Percentiles rank a stretch among this genome's conserved stretches.
These are phyloP conservation scores for Macquaria ambigua DNA, from an alignment of 2,113 vertebrate species.

Conservation along the genomic window DNA sequence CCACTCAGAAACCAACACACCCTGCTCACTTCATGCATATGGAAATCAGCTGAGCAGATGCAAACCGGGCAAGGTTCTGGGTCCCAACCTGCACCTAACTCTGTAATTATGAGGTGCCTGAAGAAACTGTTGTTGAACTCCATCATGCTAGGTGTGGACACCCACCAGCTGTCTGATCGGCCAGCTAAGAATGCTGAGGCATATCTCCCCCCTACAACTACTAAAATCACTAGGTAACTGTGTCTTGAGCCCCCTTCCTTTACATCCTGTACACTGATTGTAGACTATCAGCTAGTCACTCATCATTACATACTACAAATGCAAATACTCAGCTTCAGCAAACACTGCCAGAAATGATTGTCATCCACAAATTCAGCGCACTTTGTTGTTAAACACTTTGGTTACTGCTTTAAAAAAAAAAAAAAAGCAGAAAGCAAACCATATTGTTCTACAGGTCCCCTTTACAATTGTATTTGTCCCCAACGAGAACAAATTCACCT, in stretches of 20 bases:
- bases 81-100: not conserved
- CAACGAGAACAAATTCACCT: not conserved
- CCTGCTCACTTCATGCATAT: not conserved
- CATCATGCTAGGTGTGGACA: not conserved
- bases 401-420: not conserved
- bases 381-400: not conserved
- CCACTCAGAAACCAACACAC: not conserved
- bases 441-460: not conserved
- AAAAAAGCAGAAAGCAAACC: not conserved
- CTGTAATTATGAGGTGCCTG: not conserved
- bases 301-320: too few species aligned
- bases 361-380: too few species aligned
- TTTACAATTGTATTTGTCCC: not conserved
- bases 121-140: not conserved
- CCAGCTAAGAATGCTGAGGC: too few species aligned
- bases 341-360: too few species aligned
- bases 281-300: too few species aligned
- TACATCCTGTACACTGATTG: too few species aligned
- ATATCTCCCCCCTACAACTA: too few species aligned
- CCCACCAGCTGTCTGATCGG: not conserved
- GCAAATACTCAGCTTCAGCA: too few species aligned
- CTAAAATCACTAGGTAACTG: too few species aligned
- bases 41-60: not conserved
- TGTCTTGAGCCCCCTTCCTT: too few species aligned
- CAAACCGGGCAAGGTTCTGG: not conserved